These are phyloP conservation scores for Pseudorasbora parva DNA, from an alignment of 2,113 vertebrate species.

Conservation along the genomic window DNA sequence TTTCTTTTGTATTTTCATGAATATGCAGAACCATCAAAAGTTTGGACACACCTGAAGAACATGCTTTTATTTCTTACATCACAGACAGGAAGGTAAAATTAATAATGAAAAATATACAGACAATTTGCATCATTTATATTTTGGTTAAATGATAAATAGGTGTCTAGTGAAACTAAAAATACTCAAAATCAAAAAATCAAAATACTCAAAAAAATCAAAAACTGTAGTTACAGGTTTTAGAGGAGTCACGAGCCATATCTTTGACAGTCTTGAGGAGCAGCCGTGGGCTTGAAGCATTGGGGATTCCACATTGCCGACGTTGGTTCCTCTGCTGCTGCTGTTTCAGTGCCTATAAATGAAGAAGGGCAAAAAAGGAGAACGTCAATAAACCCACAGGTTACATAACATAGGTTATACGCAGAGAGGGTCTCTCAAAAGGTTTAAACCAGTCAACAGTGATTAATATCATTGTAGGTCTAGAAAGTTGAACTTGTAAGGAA, in stretches of 20 bases:
- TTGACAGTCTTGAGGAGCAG: slow-evolving; percentile 87
- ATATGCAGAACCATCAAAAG: background rate
- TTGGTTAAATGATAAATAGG: background rate
- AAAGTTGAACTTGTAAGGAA: too few species aligned
- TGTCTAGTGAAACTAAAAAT: background rate
- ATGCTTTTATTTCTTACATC: background rate
- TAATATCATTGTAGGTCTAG: background rate
- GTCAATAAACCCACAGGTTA: background rate
- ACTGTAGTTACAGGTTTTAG: slow-evolving; percentile 80
- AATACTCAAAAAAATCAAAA: too few species aligned
- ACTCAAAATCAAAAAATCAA: too few species aligned
- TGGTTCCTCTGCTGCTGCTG: slow-evolving; percentile 92
- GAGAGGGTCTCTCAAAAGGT: background rate
- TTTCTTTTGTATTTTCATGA: background rate
- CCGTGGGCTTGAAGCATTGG: slow-evolving; percentile 81
- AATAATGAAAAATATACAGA: background rate
- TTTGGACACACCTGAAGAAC: background rate
- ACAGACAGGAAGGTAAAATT: background rate
- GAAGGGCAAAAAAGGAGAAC: background rate
- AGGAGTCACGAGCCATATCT: slow-evolving; percentile 73
- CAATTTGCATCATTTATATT: background rate
- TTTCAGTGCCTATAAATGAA: slow-evolving; percentile 82
- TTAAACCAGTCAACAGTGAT: background rate
- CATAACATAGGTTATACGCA: background rate
- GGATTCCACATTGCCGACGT: slow-evolving; percentile 84